These are phyloP conservation scores for Sesia bembeciformis DNA, from an alignment of 2,888 invertebrate genomes.

Conservation along the genomic window DNA sequence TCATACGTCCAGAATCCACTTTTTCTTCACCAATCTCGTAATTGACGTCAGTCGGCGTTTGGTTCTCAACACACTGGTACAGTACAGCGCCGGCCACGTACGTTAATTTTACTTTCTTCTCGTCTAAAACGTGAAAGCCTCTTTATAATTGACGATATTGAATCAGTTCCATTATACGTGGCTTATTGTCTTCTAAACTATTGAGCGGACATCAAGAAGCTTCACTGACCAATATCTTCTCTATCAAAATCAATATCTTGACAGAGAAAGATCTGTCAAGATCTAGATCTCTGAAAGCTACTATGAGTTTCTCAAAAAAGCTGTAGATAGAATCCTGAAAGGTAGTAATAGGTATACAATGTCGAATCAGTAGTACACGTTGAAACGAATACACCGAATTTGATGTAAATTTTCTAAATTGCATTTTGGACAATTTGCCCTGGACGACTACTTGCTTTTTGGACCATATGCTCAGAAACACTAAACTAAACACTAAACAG, in stretches of 20 bases:
- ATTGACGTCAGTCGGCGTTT: constrained; percentile 24
- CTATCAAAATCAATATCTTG: not conserved
- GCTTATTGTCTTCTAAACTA: not conserved
- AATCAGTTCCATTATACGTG: not conserved
- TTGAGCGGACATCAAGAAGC: not conserved
- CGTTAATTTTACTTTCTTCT: constrained; percentile 42
- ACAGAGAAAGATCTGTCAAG: too few relatives aligned
- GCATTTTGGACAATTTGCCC: too few relatives aligned
- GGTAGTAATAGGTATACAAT: too few relatives aligned
- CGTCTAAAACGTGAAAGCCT: constrained; percentile 26
- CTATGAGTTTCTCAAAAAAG: too few relatives aligned
- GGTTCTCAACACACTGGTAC: constrained; percentile 36
- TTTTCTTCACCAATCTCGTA: constrained; percentile 56
- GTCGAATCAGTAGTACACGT: too few relatives aligned
- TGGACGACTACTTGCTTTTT: too few relatives aligned
- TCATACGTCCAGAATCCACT: constrained; percentile 38
- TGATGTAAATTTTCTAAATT: too few relatives aligned
- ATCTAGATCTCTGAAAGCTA: too few relatives aligned
- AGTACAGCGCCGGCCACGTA: constrained; percentile 47
- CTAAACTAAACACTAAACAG: too few relatives aligned
- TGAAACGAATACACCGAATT: too few relatives aligned
- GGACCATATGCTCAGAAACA: too few relatives aligned
- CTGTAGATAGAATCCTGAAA: too few relatives aligned
- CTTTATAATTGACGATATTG: not conserved
- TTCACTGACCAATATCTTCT: not conserved